Evolutionary conservation across 2,113 vertebrate species (phyloP).

Genomic region (Bagarius yarrelli): DNA sequence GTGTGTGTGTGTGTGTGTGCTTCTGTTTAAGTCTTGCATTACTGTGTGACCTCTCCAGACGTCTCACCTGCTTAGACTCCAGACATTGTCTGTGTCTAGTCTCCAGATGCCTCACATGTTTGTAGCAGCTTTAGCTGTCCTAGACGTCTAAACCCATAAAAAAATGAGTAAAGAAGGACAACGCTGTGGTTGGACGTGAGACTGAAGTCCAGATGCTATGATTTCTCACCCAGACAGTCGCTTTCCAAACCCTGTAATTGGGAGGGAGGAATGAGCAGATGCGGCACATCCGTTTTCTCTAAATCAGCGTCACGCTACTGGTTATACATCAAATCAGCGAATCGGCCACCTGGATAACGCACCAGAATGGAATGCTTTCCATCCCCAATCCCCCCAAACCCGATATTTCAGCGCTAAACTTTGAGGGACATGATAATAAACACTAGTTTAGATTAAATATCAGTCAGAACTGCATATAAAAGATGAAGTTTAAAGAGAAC

Average conservation of each 20-base stretch:
- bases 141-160: slow-evolving; percentile 24
- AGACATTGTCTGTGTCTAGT: neutral
- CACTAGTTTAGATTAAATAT: no score
- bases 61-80: no score
- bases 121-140: slow-evolving; percentile 30
- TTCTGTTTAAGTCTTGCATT: no score
- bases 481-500: no score
- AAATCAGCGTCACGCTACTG: slow-evolving; percentile 66
- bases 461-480: no score
- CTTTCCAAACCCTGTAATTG: slow-evolving; percentile 53
- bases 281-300: slow-evolving; percentile 60
- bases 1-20: no score
- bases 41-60: no score
- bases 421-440: no score
- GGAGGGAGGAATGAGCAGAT: slow-evolving; percentile 65
- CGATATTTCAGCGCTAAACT: no score
- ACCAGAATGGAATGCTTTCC: neutral
- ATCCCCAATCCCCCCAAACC: no score
- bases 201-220: slow-evolving; percentile 39
- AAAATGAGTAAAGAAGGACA: slow-evolving; percentile 53
- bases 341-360: slow-evolving; percentile 48
- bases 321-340: slow-evolving; percentile 56
- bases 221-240: slow-evolving; percentile 46
- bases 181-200: slow-evolving; percentile 48
- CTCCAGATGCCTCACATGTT: slow-evolving; percentile 22